phyloP scores from a whole-genome alignment of 2,797 vertebrate genomes.

The Pangasius macronema region DNA sequence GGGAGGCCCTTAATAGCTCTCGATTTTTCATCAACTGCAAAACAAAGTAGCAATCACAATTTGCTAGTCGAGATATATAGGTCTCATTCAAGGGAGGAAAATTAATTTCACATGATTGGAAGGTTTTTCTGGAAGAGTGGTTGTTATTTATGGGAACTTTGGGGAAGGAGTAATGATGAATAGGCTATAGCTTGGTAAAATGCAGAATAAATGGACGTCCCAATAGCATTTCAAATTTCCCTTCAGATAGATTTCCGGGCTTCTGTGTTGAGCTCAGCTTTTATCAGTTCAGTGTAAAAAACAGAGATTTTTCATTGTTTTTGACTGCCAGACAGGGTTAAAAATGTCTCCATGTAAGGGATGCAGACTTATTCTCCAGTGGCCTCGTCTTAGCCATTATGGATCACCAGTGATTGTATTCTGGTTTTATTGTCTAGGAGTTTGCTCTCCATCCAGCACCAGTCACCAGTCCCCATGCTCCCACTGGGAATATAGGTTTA shows the following conservation, averaged over 20 bases:
- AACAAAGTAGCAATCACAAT: conserved; percentile 60
- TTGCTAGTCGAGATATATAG: conserved; percentile 64
- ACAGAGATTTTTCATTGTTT: conserved; percentile 3
- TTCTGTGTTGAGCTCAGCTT: not conserved
- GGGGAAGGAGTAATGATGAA: not conserved
- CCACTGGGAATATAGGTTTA: conserved; percentile 46
- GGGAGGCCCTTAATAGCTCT: conserved; percentile 38
- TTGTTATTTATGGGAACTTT: conserved; percentile 17
- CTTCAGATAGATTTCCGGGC: not conserved
- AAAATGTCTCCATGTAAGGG: conserved; percentile 32
- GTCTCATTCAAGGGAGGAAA: conserved; percentile 43
- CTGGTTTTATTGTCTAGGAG: conserved; percentile 56
- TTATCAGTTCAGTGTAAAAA: conserved; percentile 13
- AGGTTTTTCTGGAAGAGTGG: conserved; percentile 1
- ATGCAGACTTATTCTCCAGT: conserved; percentile 35
- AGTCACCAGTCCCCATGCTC: conserved; percentile 34
- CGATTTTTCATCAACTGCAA: conserved; percentile 44
- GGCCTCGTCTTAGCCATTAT: conserved; percentile 47
- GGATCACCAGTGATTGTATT: conserved; percentile 49
- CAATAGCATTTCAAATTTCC: not conserved
- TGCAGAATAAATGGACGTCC: not conserved
- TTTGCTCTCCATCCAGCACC: conserved; percentile 14
- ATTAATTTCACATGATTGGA: conserved; percentile 37
- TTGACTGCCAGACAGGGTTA: conserved; percentile 25
- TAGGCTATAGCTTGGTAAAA: not conserved